Base-by-base conservation (phyloP, 2,797 vertebrate species). In the Fundulus diaphanus region DNA sequence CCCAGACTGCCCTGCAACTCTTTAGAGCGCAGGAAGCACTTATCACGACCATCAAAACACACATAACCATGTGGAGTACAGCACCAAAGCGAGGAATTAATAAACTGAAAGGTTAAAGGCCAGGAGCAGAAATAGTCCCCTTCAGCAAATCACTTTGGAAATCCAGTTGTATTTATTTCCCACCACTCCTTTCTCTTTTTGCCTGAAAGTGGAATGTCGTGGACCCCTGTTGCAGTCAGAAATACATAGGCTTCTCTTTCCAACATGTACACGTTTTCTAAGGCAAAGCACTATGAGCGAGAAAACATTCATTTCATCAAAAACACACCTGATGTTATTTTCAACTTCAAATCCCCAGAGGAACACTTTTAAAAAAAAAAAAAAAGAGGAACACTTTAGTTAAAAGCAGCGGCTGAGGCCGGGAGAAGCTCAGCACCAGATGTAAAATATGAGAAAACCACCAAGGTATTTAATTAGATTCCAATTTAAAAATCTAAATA, bases 291-390 rank as follows among this genome's bases (percentile, higher is more conserved):
- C 70, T 16, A 29, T 7, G 70, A 22, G 31, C 15, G 40, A 42
- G 57, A 1, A 3, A 7, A 66, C 3, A 37, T 44, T 79, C 5
- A 72, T 78, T 83, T 77, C 56, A 73, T 76, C 78, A 68, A 44
- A 74, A 63, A n/a, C 11, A 13, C 77, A 90, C 87, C 85, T 87
- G 82, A 89, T 88, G 81, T 83, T 90, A 82, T 87, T 88, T 88
- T 80, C 80, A 80, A 79, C 48, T 77, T 67, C 67, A 82, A 86
- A 79, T 49, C 73, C 80, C 72, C 72, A 15, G 61, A 20, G 74
- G 72, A 84, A 61, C 71, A 51, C 83, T 87, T 82, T 56, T n/a
- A n/a, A n/a, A n/a, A n/a, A n/a, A n/a, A n/a, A n/a, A n/a, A n/a
- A n/a, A n/a, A n/a, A n/a, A 15, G 61, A 20, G 74, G 72, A 84